Base-by-base conservation (phyloP, 2,888 invertebrate species). In the Sceliomorpha sp. region DNA sequence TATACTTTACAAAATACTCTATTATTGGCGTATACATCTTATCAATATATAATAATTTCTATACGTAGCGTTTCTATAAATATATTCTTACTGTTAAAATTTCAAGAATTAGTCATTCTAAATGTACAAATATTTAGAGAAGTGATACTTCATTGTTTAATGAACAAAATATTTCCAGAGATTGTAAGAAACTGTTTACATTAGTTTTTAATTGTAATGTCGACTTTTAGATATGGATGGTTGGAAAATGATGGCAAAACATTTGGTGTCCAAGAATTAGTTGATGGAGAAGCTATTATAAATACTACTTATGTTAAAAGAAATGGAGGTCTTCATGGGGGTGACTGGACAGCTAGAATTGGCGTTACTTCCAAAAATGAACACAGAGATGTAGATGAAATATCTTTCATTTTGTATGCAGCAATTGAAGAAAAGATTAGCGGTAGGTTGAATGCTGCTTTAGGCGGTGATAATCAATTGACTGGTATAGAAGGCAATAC, bases 271-370 rank as follows among this genome's bases (percentile, higher is more conserved):
- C 99, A 99, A 87, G 92, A 94, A 77, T 95, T 99, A 51, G 89
- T 92, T 1, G 99, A 99, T 82, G 91, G 92, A 0, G 92, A 94
- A 0, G 93, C 95, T 76, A 90, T 91, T 9, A 88, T 98, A 4
- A 92, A 91, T 60, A 98, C 98, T 0, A 94, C 95, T 0, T 98
- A 98, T 88, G 92, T 99, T 0, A 98, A 98, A 89, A 92, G 92
- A 44, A 90, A 91, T 0, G 94, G 94, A 0, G 96, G 96, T 0
- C 89, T 91, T 24, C 92, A 94, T 81, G 98, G 98, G 1, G 98
- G 98, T 0, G 97, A 98, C 80, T 98, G 98, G 98, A 96, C 97
- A 0, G 95, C 95, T 0, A 91, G 96, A 73, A 92, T 99, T 45
- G 89, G 91, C 50, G 93, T 94, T 0, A 89, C 90, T 55, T 74